Percentiles rank a stretch among this genome's conserved stretches.
phyloP scores from a whole-genome alignment of 2,888 invertebrate species.

The Monochamus alternatus region DNA sequence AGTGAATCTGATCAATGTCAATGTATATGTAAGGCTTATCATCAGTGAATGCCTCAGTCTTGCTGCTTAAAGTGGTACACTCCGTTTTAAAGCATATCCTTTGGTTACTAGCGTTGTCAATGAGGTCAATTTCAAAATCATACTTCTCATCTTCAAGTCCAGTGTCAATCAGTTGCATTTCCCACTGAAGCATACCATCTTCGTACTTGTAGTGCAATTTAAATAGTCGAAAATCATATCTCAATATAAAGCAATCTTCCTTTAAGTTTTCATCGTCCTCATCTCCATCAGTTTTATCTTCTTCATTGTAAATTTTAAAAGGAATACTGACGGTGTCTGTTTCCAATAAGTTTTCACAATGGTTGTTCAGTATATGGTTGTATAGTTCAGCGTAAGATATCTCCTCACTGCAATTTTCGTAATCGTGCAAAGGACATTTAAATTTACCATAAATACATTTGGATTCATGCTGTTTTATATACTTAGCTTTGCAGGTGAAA shows the following conservation, averaged over 20 bases:
- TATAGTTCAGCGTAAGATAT: neutral
- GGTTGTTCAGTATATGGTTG: conserved; percentile 9
- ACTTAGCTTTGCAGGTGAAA: neutral
- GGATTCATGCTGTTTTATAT: neutral
- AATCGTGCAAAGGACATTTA: conserved; percentile 1
- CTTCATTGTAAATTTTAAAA: neutral
- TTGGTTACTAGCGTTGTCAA: neutral
- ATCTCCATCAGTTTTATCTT: neutral
- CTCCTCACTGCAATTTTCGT: neutral
- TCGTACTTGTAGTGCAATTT: conserved; percentile 50
- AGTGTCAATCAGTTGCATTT: conserved; percentile 35
- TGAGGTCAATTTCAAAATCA: neutral
- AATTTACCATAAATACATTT: neutral
- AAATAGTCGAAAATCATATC: conserved; percentile 53
- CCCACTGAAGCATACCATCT: neutral
- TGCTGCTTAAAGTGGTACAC: neutral
- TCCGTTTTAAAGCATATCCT: neutral
- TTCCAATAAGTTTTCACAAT: conserved; percentile 10
- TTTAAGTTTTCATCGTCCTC: neutral
- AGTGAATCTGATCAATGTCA: neutral
- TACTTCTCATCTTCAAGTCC: neutral
- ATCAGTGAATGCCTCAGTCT: neutral
- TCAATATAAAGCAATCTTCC: conserved; percentile 48
- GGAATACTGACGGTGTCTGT: neutral
- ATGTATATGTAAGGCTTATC: neutral